Base-by-base conservation (phyloP, 2,888 invertebrate genomes). In the Drosophila anceps region DNA sequence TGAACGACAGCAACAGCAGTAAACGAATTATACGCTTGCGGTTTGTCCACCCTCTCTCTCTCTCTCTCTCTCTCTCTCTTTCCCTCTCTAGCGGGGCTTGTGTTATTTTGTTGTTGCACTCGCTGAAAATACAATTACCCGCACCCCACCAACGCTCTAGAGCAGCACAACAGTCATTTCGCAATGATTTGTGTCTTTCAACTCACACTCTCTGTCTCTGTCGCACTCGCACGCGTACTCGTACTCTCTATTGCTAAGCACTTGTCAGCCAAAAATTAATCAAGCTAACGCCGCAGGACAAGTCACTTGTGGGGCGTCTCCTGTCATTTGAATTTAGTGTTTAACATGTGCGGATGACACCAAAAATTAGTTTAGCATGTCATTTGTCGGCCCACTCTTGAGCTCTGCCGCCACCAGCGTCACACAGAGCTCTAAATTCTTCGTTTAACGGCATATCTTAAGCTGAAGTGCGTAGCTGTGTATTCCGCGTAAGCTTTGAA, bases 301-400 rank as follows among this genome's bases (percentile, higher is more conserved):
- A 74, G 59, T 63, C 70, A 67, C 61, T 73, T 74, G 69, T 67
- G 64, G 62, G 64, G 69, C 63, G 66, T 68, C 59, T 55, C 51
- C 68, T 74, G 83, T 81, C 81, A 73, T 64, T 82, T 66, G 70
- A 82, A 76, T 66, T 73, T 69, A 59, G 53, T 65, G 71, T 76
- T 75, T 72, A 75, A 86, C 82, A 86, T 87, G 85, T 82, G 81
- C 83, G 73, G 79, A 72, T 83, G 81, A 85, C 85, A 81, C 72
- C 81, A 67, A 75, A 80, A 85, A 85, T 85, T 88, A 85, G 88
- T 88, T 85, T 85, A 82, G 73, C 82, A 73, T 81, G 88, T 85
- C 79, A 88, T 81, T 83, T 79, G 73, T 64, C 51, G 69, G 66
- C 60, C 73, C 50, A 29, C 27, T 54, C 37, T 37, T 9, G 43